Evolutionary conservation across 2,113 vertebrate genomes (phyloP), one percentile per base, ranked within the genome.

Genomic region (Psilopsiagon aymara): DNA sequence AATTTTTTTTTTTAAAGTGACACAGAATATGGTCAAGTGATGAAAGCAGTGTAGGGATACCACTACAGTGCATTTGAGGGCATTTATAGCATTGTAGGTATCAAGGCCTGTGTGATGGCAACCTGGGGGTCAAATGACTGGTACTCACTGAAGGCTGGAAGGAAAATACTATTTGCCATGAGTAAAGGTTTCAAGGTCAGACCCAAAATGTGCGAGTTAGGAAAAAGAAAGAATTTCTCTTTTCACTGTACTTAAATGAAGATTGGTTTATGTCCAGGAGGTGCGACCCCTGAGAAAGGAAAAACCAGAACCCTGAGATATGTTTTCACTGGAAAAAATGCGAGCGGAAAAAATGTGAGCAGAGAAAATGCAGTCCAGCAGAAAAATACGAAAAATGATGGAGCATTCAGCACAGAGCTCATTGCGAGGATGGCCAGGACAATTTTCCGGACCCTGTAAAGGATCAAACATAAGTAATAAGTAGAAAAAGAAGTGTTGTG

Each of bases 401-500:
- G 8, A 74, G 17, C 20, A 31, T 63, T 88, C 23, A 80, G 33
- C 37, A 70, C 44, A 80, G 82, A 82, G 3, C 10, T 67, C 21
- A 19, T 59, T 86, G 35, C 20, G 57, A 13, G 52, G 74, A 71
- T 64, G 39, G 29, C 1, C 1, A 78, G 31, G n/a, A 57, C 15
- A 19, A 35, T 89, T 91, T 80, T 49, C 81, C 52, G 52, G 41
- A 55, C 16, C 29, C 41, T 49, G 7, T 16, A 79, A 66, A 85
- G 49, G 49, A 87, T 86, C 64, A 81, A 52, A 75, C 17, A 12
- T 33, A 86, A 59, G 27, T 41, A 88, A 60, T 71, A 81, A 86
- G 60, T 81, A 67, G 62, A 39, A 85, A 55, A 27, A 96, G 17
- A 97, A 78, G 1, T 78, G 71, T 74, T 91, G 95, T 94, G 53